Evolutionary conservation across 2,888 invertebrate species (phyloP), one percentile per base, ranked within the genome.

Genomic region (Tridacna crocea): DNA sequence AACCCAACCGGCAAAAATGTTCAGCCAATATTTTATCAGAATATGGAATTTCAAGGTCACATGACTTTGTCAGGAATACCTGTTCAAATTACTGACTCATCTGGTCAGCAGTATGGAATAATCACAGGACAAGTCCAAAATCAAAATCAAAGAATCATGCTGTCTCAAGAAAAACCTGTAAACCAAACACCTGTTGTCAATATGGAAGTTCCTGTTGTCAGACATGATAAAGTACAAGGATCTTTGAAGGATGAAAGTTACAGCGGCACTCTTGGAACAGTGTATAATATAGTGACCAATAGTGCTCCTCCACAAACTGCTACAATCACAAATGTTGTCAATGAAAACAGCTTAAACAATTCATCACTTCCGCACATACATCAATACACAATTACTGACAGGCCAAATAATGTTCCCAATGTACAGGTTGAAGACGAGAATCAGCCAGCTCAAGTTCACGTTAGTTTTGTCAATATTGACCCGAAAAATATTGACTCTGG

Each of bases 91-190:
- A 22, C 48, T 4, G 70, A 70, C 47, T 70, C 70, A 0, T 12
- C 12, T 22, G 74, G 74, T 17, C 60, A 46, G 12, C 74, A 61
- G 61, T 61, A 15, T 60, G 19, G 61, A 46, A 15, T 74, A 4
- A 48, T 70, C n/a, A 15, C 72, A 26, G 27, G 36, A 36, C 36
- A 11, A 55, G 27, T 51, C 55, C 72, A 58, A 36, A 61, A 61
- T 22, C 61, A 61, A 22, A 10, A 61, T 19, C n/a, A 61, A 24
- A 22, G 22, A 61, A 22, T 22, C 6, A n/a, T 61, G 24, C n/a
- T 6, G 22, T 61, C 61, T 61, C 61, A 61, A 13, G 19, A 13
- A 13, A 13, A 61, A 10, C 2, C 13, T 3, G 15, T 22, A 13
- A 61, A 22, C 24, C 61, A 61, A 61, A 22, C 22, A 13, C 61